Evolutionary conservation across 2,113 vertebrate genomes (phyloP).

Genomic region (Psammodynastes pulverulentus): DNA sequence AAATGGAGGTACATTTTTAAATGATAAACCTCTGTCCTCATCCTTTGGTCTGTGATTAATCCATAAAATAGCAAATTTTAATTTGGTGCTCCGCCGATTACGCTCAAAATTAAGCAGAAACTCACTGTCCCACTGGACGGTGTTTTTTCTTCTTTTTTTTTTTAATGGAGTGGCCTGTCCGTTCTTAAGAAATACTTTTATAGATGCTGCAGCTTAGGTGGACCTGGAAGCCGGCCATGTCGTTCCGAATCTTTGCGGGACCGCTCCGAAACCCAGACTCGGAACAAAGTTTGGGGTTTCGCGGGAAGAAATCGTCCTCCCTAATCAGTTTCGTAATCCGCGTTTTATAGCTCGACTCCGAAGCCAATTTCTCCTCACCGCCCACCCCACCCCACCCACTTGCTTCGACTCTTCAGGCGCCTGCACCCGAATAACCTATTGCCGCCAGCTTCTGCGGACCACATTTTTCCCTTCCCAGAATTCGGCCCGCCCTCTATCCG

Average conservation of each 20-base stretch:
- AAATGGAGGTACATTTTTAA: neutral
- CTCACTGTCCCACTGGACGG: neutral
- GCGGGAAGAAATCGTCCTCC: neutral
- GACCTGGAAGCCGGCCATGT: no score
- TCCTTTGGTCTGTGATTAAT: neutral
- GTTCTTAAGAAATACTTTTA: neutral
- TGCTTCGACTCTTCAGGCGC: neutral
- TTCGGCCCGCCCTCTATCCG: neutral
- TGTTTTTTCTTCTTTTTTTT: neutral
- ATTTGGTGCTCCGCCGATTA: neutral
- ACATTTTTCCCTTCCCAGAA: neutral
- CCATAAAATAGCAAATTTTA: neutral
- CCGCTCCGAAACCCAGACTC: neutral
- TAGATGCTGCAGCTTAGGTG: neutral
- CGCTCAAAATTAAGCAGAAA: neutral
- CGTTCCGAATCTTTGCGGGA: neutral
- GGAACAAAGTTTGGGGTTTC: neutral
- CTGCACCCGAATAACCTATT: neutral
- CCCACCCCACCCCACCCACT: neutral
- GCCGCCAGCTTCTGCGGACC: neutral
- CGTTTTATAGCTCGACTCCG: no score
- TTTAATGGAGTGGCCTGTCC: neutral
- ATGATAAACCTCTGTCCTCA: neutral
- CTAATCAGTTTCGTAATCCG: neutral
- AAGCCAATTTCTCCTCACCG: neutral